Percentiles rank a stretch among this genome's conserved stretches.
phyloP scores from a whole-genome alignment of 2,797 vertebrate species.

The Brachyrhaphis roseni region DNA sequence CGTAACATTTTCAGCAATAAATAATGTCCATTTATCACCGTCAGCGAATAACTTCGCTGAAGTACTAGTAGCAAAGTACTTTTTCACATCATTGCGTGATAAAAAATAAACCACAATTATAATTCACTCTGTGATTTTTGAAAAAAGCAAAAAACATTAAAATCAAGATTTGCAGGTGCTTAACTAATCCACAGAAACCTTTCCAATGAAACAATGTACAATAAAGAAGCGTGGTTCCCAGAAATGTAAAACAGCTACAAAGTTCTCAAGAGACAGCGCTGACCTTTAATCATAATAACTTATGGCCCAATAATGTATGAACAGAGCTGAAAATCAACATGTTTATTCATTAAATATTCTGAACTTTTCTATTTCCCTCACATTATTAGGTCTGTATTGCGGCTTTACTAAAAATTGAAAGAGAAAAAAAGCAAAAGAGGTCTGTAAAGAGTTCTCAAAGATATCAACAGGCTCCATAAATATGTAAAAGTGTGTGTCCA shows the following conservation, averaged over 20 bases:
- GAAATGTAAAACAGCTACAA: neutral
- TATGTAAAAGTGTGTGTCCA: constrained; percentile 18
- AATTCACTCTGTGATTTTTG: neutral
- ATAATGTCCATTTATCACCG: neutral
- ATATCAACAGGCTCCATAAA: constrained; percentile 19
- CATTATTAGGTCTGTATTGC: neutral
- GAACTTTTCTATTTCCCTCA: neutral
- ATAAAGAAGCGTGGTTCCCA: neutral
- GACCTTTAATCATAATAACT: neutral
- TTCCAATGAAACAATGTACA: neutral
- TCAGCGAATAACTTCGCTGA: neutral
- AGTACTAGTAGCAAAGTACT: neutral
- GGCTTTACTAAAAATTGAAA: neutral
- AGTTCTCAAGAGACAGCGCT: neutral
- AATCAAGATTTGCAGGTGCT: neutral
- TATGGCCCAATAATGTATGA: neutral
- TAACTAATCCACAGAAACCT: neutral
- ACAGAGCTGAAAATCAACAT: neutral
- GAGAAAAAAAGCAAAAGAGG: neutral
- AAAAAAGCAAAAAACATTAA: neutral
- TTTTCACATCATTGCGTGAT: neutral
- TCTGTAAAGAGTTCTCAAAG: constrained; percentile 22
- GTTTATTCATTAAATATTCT: neutral
- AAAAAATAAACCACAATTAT: neutral
- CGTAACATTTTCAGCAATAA: neutral